Evolutionary conservation across 2,113 vertebrate genomes (phyloP).

Genomic region (Leuciscus idus): DNA sequence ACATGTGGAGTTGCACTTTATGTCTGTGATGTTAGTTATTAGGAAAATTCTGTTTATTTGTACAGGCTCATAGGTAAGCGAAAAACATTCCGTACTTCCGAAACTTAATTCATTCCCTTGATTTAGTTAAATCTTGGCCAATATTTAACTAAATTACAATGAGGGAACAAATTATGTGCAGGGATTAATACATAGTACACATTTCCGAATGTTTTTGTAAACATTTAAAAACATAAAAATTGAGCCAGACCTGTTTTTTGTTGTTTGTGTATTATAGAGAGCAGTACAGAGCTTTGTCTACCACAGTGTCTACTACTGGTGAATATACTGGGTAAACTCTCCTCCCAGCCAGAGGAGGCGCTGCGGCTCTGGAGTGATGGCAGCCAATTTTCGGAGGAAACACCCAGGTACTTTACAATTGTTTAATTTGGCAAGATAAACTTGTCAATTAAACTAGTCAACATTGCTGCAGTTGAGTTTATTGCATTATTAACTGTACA

Average conservation of each 20-base stretch:
- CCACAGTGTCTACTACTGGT: constrained; percentile 86
- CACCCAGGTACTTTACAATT: constrained; percentile 65
- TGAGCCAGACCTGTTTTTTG: background rate
- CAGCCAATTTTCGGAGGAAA: constrained; percentile 72
- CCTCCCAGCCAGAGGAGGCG: constrained; percentile 79
- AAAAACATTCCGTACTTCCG: background rate
- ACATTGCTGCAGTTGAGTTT: background rate
- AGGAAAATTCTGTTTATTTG: background rate
- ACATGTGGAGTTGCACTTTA: background rate
- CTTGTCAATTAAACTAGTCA: background rate
- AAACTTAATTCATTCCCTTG: background rate
- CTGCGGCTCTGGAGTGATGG: constrained; percentile 83
- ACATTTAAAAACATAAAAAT: no score
- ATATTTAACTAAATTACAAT: background rate
- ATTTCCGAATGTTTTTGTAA: no score
- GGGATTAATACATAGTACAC: no score
- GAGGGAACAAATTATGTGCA: background rate
- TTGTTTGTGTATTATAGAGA: constrained; percentile 68
- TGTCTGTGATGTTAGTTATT: background rate
- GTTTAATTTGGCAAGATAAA: background rate
- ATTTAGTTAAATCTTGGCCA: background rate
- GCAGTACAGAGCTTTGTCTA: constrained; percentile 78
- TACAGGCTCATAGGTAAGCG: background rate
- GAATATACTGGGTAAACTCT: constrained; percentile 81
- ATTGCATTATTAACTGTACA: background rate